phyloP scores from a whole-genome alignment of 2,113 vertebrate species.

The Hippocampus abdominalis region DNA sequence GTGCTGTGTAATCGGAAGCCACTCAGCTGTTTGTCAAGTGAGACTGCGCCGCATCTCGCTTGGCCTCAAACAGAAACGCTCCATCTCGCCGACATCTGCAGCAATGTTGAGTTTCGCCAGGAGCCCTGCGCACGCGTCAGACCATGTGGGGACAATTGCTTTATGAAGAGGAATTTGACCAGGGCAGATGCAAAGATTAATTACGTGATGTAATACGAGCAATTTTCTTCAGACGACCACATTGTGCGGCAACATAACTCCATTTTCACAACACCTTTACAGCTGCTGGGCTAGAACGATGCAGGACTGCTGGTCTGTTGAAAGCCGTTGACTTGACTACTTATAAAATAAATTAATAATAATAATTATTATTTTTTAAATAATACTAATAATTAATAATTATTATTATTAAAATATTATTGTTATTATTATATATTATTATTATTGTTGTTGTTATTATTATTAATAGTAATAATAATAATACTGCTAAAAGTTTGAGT shows the following conservation, averaged over 20 bases:
- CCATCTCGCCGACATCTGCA: constrained; percentile 33
- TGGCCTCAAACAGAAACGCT: constrained; percentile 43
- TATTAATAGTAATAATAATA: neutral
- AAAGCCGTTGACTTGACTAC: neutral
- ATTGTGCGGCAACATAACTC: constrained; percentile 14
- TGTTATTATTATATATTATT: too few relatives aligned
- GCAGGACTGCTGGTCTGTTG: neutral
- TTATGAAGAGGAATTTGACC: constrained; percentile 68
- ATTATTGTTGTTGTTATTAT: too few relatives aligned
- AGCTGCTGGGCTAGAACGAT: neutral
- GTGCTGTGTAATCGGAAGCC: constrained; percentile 25
- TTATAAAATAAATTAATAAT: too few relatives aligned
- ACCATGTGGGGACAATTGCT: constrained; percentile 54
- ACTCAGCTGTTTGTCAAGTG: constrained; percentile 35
- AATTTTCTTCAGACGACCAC: constrained; percentile 32
- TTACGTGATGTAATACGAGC: constrained; percentile 48
- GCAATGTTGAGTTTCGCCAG: constrained; percentile 47
- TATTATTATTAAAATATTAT: too few relatives aligned
- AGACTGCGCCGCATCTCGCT: constrained; percentile 38
- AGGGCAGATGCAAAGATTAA: constrained; percentile 65
- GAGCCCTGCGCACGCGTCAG: constrained; percentile 2
- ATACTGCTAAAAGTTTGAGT: neutral
- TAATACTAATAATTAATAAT: too few relatives aligned
- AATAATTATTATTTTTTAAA: too few relatives aligned
- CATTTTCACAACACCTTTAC: neutral